Base-by-base conservation (phyloP, 2,113 vertebrate species). In the Delphinapterus leucas region DNA sequence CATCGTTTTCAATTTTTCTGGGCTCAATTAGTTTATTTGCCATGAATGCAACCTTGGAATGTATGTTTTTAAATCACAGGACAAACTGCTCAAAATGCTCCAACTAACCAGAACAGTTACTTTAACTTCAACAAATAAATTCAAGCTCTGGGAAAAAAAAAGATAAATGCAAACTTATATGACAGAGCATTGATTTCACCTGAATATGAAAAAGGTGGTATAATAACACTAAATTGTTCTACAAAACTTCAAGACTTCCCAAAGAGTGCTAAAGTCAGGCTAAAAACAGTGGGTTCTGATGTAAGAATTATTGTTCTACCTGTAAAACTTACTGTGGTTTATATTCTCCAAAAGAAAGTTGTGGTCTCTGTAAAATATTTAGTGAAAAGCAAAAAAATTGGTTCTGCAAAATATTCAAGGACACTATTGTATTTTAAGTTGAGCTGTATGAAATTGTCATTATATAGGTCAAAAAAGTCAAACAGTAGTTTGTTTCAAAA, bases 1-100 rank as follows among this genome's bases (percentile, higher is more conserved):
- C 53, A 80, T 94, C 18, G 90, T 74, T 89, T 93, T 97, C 44
- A 67, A 4, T 88, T 84, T 96, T 55, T 63, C 12, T 82, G 60
- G 38, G 10, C 18, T 81, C 31, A 95, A 61, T 2, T 63, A 79
- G 3, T 47, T 93, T 38, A 3, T 60, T 81, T 93, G 6, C 6
- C 31, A 31, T 41, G 38, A 76, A 21, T 84, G 95, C 10, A 20
- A 60, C 36, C 15, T 95, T 83, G 15, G 17, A 86, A 44, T 61
- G 21, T 38, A 9, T 33, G 6, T 53, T 94, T 94, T 81, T 21
- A 90, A 88, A 67, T 96, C 18, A 65, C 26, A 36, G 74, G 49
- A 79, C 2, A 73, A 95, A 67, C 41, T 49, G 2, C 61, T 74
- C 67, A 84, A 83, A 89, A 55, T 83, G 23, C 63, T 13, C 36